phyloP scores from a whole-genome alignment of 2,888 invertebrate genomes.

The Dioctria rufipes region DNA sequence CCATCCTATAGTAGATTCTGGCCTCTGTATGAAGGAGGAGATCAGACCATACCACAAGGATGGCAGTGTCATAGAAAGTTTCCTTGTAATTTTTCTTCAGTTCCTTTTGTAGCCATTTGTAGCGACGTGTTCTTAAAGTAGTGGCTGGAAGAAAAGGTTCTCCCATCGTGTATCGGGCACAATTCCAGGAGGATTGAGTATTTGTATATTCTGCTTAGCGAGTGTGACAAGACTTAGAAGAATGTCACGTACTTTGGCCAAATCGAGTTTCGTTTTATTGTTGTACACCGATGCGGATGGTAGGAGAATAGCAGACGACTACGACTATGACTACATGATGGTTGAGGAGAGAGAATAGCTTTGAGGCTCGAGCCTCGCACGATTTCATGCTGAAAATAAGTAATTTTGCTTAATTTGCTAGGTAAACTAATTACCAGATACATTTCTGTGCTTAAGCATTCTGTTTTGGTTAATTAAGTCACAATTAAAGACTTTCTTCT shows the following conservation, averaged over 20 bases:
- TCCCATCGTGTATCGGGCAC: slow-evolving; percentile 25
- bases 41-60: background rate
- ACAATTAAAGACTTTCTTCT: slow-evolving; percentile 39
- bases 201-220: slow-evolving; percentile 58
- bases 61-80: slow-evolving; percentile 47
- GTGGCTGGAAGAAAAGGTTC: background rate
- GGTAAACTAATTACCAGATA: slow-evolving; percentile 43
- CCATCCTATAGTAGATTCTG: background rate
- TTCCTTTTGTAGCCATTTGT: slow-evolving; percentile 37
- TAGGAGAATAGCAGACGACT: background rate
- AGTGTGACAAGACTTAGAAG: slow-evolving; percentile 58
- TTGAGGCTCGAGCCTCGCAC: slow-evolving; percentile 36
- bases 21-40: background rate
- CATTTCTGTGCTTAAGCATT: slow-evolving; percentile 34
- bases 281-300: slow-evolving; percentile 44
- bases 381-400: slow-evolving; percentile 49
- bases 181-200: slow-evolving; percentile 53
- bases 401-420: slow-evolving; percentile 51
- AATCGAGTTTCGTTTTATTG: slow-evolving; percentile 58
- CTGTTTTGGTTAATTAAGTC: slow-evolving; percentile 45
- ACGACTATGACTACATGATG: background rate
- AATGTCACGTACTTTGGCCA: slow-evolving; percentile 58
- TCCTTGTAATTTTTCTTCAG: slow-evolving; percentile 43
- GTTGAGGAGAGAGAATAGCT: background rate
- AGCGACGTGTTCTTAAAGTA: slow-evolving; percentile 21